These are phyloP conservation scores for Eciton burchellii DNA, from an alignment of 1,140 invertebrate species.

Conservation along the genomic window DNA sequence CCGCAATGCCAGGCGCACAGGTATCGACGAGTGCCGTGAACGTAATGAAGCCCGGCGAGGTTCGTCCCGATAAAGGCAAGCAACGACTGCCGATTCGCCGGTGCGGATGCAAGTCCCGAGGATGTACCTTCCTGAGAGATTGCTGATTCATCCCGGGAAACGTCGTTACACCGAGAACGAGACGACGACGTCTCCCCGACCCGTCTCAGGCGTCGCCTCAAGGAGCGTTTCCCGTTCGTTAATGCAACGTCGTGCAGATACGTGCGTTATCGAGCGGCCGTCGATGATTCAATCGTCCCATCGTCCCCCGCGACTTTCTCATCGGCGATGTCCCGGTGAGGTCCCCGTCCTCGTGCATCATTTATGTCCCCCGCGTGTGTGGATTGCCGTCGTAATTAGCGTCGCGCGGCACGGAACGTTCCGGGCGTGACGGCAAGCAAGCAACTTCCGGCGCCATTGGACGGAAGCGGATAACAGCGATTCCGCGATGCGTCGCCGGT, in stretches of 20 bases:
- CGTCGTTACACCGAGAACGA: constrained; percentile 75
- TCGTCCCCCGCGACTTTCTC: neutral
- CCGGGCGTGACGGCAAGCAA: constrained; percentile 43
- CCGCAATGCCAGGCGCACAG: neutral
- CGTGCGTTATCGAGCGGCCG: constrained; percentile 66
- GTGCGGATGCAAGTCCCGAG: neutral
- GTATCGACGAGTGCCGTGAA: constrained; percentile 19
- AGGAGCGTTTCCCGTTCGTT: constrained; percentile 76
- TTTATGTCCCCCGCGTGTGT: constrained; percentile 35
- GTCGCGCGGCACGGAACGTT: constrained; percentile 28
- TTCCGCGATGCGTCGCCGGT: constrained; percentile 11
- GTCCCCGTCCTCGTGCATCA: constrained; percentile 2
- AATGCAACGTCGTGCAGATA: constrained; percentile 74
- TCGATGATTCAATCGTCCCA: constrained; percentile 46
- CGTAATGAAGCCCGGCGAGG: constrained; percentile 15
- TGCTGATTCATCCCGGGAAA: constrained; percentile 67
- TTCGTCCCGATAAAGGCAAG: constrained; percentile 28
- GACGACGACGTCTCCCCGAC: constrained; percentile 71
- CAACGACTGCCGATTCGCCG: constrained; percentile 11
- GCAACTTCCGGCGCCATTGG: constrained; percentile 48
- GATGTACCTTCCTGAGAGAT: constrained; percentile 58
- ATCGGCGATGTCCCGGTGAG: neutral
- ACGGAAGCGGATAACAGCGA: constrained; percentile 19
- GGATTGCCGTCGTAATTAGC: constrained; percentile 44
- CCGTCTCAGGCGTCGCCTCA: constrained; percentile 69